Base-by-base conservation (phyloP, 2,888 invertebrate species). In the Phaedon cochleariae region DNA sequence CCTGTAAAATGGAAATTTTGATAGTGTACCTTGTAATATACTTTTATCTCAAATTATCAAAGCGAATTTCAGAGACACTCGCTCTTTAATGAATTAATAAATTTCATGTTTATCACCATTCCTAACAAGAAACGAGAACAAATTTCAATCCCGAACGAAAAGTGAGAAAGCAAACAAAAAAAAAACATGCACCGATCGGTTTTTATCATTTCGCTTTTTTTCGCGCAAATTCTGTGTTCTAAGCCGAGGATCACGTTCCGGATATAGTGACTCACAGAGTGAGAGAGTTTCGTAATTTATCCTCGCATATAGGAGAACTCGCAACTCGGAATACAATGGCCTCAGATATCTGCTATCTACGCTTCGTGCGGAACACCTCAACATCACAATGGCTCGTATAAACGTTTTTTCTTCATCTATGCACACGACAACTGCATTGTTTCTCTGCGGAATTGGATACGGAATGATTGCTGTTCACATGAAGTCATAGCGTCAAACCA, bases 171-270 rank as follows among this genome's bases (percentile, higher is more conserved):
- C 7, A 31, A 54, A 37, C 20, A 34, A 10, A 54, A 54, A 31
- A 1, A 18, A 37, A 26, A 26, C 29, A 18, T 29, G 12, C 12
- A 37, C 20, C 37, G 9, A 55, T 21, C 15, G 34, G 34, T 9
- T 49, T n/a, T 15, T n/a, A 34, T 53, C 48, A 31, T 21, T 34
- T 62, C 21, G 7, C 29, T 12, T 15, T 55, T 41, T 55, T 55
- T 37, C 52, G 18, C n/a, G 10, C 31, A 26, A 41, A 61, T 46
- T 26, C 57, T n/a, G 57, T 21, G 26, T 51, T 51, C 49, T 55
- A n/a, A 22, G 2, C 2, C 21, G 21, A 55, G 57, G 49, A 62
- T 62, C 62, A 62, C 62, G 62, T 62, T 57, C 21, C n/a, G n/a
- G 34, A 20, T 51, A 37, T 10, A 31, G 48, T 29, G 29, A 58